Base-by-base conservation (phyloP, 2,888 invertebrate genomes). In the Spodoptera exigua region DNA sequence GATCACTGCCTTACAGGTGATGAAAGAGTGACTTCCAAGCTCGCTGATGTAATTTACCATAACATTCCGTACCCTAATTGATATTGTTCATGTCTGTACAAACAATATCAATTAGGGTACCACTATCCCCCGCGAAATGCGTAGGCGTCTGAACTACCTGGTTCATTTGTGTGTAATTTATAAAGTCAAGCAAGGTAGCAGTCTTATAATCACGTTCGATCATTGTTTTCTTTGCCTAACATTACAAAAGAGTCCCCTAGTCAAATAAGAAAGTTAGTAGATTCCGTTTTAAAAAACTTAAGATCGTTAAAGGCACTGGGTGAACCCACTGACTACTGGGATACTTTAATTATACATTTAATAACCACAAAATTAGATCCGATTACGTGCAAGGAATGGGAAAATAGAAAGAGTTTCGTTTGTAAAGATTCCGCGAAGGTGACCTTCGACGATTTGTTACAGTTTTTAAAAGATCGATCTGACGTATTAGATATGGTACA, bases 391-490 rank as follows among this genome's bases (percentile, higher is more conserved):
- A 14, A 44, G 2, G 44, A 53, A n/a, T 53, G 53, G 44, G 53
- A 53, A 17, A 40, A 32, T 34, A 14, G 2, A 10, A 51, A 51
- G 7, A 13, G 13, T 18, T n/a, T 2, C 4, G 5, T 39, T 49
- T 13, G 39, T 13, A 48, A 39, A 7, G 37, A 36, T 14, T 13
- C 48, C 13, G 48, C 1, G 18, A 16, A 39, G 3, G 27, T 56
- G 5, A 58, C 17, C 13, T 10, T 52, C 11, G 13, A 59, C 32
- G 41, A 59, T 10, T 52, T 52, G 5, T 12, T 49, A 39, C 49
- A 49, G 39, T 49, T 49, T 32, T 49, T 49, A 40, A 49, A 21
- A 21, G 48, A 48, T 11, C 48, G 21, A 11, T 48, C 48, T 11
- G 32, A 45, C 11, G 32, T 45, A 12, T 7, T 34, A 12, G 45